Conservation (phyloP, 2,113 vertebrate species). For the Pampusana beccarii region DNA sequence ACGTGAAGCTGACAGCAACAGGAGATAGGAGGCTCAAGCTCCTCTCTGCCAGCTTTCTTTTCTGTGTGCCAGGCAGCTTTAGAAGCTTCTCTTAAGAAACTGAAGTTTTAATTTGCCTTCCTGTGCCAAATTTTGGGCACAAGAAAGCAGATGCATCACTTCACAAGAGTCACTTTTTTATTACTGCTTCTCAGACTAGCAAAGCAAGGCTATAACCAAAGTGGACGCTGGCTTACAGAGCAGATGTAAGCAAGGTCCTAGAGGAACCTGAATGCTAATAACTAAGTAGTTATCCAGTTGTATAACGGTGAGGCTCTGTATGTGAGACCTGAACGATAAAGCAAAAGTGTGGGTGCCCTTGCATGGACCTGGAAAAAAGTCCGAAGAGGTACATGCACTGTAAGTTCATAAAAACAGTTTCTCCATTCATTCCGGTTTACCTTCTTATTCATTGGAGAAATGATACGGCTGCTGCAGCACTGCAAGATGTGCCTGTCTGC, state of each 20-base stretch:
- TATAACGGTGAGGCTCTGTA: fast-evolving
- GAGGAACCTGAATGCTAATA: not conserved
- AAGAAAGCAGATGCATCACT: not conserved
- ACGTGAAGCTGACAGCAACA: not conserved
- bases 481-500: not conserved
- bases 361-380: not conserved
- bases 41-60: not conserved
- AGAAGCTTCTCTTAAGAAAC: not conserved
- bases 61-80: not conserved
- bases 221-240: not conserved
- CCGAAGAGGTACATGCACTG: not conserved
- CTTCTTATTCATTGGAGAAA: not conserved
- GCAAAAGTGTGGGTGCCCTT: not conserved
- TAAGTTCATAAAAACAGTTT: not conserved
- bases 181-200: not conserved
- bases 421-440: not conserved
- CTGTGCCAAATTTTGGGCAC: not conserved
- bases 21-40: not conserved
- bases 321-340: not conserved
- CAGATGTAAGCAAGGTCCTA: not conserved
- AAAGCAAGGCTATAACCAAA: not conserved
- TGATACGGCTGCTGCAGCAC: not conserved
- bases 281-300: not conserved
- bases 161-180: not conserved
- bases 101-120: not conserved